These are phyloP conservation scores for Leptatherina wallacei DNA, from an alignment of 2,797 vertebrate genomes.

Conservation along the genomic window DNA sequence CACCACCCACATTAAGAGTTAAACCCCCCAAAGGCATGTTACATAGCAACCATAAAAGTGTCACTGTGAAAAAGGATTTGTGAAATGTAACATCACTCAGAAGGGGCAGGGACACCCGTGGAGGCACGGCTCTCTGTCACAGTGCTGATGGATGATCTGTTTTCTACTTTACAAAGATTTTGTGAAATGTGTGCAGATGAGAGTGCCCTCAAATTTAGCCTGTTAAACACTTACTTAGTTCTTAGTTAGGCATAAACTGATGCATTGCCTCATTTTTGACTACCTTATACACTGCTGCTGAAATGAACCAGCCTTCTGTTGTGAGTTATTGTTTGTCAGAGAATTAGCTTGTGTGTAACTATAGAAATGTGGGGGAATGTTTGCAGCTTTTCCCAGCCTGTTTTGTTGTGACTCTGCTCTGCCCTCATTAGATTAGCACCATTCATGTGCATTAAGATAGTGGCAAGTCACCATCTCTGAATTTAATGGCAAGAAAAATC, in stretches of 20 bases:
- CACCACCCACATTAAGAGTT: slow-evolving; percentile 65
- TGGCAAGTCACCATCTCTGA: background rate
- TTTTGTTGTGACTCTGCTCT: background rate
- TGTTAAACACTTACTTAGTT: background rate
- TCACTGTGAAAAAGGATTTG: slow-evolving; percentile 76
- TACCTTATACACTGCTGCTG: background rate
- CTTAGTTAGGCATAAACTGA: background rate
- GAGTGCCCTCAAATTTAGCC: background rate
- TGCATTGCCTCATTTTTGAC: background rate
- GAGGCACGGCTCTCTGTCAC: slow-evolving; percentile 27
- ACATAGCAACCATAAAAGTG: slow-evolving; percentile 81
- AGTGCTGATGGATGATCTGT: slow-evolving; percentile 21
- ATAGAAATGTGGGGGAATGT: background rate
- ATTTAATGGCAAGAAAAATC: background rate
- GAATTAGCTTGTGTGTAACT: background rate
- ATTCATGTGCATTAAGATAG: slow-evolving; percentile 2
- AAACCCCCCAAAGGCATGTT: slow-evolving; percentile 69
- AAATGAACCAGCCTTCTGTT: background rate
- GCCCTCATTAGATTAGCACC: background rate
- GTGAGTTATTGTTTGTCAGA: slow-evolving; percentile 5
- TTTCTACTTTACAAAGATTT: slow-evolving; percentile 4
- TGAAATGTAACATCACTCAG: slow-evolving; percentile 77
- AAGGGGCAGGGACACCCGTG: slow-evolving; percentile 42
- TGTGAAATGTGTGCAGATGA: background rate
- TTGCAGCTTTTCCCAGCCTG: background rate